Evolutionary conservation across 2,797 vertebrate genomes (phyloP), one percentile per base, ranked within the genome.

Genomic region (Synanceia verrucosa): DNA sequence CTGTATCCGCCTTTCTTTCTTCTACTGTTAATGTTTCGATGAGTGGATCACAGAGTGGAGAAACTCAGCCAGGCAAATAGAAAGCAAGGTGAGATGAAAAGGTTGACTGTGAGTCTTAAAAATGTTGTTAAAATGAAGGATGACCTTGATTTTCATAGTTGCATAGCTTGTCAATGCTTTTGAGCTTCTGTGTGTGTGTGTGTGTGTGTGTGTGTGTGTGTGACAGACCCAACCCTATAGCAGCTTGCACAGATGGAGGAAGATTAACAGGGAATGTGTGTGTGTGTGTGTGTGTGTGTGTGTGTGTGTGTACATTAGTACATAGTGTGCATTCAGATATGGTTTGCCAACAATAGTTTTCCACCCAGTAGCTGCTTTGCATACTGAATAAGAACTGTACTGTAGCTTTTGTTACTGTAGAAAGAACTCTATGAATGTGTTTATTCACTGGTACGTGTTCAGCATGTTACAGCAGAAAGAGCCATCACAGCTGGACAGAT

Each of bases 171-270:
- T 39, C 11, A 24, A 31, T 14, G 37, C 24, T 28, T 31, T 26
- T 11, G 18, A 59, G 3, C 33, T 3, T 48, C 12, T 9, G 19
- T 13, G 1, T 39, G 10, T 28, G 24, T 33, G 19, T 48, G 51
- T 21, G 9, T 39, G 9, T 57, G 21, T 28, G 18, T 46, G 48
- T 21, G 6, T 37, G 9, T 57, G 21, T 28, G 28, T 56, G 23
- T 66, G 57, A 55, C 53, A 8, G 31, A 52, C 53, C 72, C 48
- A 64, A 43, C 61, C 60, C 48, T 28, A 55, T 47, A 73, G 33
- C 62, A 76, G 78, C 61, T 79, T 70, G 43, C 68, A 78, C 76
- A 86, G 73, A 87, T 83, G 83, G 85, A 70, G 60, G 56, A 65
- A 79, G 62, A 85, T 86, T 78, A 79, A 70, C 64, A 48, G 57